Conservation (phyloP, 2,113 vertebrate species). For the Candoia aspera region DNA sequence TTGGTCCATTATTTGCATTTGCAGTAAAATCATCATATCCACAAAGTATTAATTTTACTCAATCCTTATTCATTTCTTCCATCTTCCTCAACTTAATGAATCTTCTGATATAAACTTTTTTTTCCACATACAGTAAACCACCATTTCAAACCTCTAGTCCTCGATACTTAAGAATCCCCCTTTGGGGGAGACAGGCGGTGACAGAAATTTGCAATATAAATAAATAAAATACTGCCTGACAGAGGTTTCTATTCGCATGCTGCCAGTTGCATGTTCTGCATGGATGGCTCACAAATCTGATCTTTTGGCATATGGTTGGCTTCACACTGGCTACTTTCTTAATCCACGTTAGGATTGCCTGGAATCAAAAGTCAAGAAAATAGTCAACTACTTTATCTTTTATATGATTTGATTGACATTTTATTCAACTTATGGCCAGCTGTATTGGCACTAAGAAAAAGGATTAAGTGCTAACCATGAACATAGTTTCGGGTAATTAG, state of each 20-base stretch:
- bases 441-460: slow-evolving; percentile 53
- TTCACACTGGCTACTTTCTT: not conserved
- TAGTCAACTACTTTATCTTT: slow-evolving; percentile 61
- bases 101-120: not conserved
- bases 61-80: not conserved
- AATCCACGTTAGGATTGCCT: slow-evolving; percentile 7
- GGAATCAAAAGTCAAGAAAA: slow-evolving; percentile 47
- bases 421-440: slow-evolving; percentile 57
- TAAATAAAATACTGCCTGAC: too few species aligned
- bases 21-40: not conserved
- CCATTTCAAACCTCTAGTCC: not conserved
- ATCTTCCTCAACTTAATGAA: not conserved
- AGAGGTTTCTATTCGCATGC: not conserved
- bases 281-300: not conserved
- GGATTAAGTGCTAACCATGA: slow-evolving; percentile 69
- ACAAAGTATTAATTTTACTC: not conserved
- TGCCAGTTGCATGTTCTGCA: not conserved
- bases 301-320: not conserved
- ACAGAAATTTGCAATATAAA: too few species aligned
- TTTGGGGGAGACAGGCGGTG: too few species aligned
- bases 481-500: slow-evolving; percentile 67
- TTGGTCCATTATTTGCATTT: not conserved
- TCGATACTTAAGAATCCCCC: too few species aligned
- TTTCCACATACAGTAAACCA: not conserved
- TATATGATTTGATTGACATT: slow-evolving; percentile 61